A percentile compares a stretch with the other conserved stretches of the same genome.
phyloP scores from a whole-genome alignment of 2,888 invertebrate genomes.

The Rotaria socialis region DNA sequence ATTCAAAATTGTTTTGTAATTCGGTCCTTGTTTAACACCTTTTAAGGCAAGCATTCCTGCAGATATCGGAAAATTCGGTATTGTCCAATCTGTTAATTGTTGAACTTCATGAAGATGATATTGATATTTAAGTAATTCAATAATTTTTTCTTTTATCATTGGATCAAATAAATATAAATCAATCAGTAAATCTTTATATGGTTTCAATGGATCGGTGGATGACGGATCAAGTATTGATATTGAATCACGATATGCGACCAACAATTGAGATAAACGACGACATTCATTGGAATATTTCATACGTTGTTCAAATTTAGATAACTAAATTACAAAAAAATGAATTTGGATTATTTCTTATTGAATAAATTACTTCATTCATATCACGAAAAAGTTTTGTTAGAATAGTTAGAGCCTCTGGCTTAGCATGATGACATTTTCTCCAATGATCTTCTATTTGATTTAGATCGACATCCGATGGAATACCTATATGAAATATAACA shows the following conservation, averaged over 20 bases:
- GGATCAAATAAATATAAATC: conserved; percentile 33
- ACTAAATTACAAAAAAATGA: background rate
- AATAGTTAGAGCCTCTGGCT: conserved; percentile 40
- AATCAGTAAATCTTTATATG: conserved; percentile 39
- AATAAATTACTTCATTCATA: conserved; percentile 17
- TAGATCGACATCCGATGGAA: background rate
- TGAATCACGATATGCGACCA: conserved; percentile 29
- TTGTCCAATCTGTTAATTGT: conserved; percentile 37
- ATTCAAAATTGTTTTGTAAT: conserved; percentile 40
- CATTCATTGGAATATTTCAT: conserved; percentile 43
- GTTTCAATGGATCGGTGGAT: background rate
- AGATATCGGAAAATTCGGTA: conserved; percentile 40
- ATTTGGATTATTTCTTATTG: background rate
- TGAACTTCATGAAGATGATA: conserved; percentile 12
- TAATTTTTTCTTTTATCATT: conserved; percentile 39
- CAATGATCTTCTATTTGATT: background rate
- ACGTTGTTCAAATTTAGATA: background rate
- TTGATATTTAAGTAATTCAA: conserved; percentile 43
- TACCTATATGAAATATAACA: background rate
- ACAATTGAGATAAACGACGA: conserved; percentile 39
- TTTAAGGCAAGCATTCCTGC: conserved; percentile 24
- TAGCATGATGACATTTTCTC: background rate
- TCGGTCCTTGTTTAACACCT: conserved; percentile 39
- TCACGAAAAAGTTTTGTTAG: conserved; percentile 34
- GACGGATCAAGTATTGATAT: background rate